Evolutionary conservation across 2,113 vertebrate species (phyloP).

Genomic region (Pogona vitticeps): DNA sequence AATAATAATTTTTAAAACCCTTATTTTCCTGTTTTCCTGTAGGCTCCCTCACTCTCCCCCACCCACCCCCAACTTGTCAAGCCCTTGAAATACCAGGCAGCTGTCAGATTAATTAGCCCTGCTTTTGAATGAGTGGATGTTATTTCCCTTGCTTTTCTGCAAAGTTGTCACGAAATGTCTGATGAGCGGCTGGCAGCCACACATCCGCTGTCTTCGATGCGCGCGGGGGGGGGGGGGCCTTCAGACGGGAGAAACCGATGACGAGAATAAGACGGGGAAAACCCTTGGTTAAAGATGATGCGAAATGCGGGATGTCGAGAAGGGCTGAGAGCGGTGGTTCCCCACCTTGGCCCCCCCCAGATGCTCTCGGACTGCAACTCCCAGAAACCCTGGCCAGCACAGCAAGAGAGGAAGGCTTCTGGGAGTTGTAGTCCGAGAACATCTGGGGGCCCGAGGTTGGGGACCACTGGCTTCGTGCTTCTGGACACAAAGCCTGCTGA

Average conservation of each 20-base stretch:
- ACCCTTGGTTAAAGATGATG: neutral
- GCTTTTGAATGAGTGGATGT: constrained; percentile 4
- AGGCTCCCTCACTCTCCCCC: too few species aligned
- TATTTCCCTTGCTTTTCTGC: constrained; percentile 1
- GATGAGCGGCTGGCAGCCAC: neutral
- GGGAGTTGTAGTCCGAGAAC: too few species aligned
- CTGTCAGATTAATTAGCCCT: constrained; percentile 25
- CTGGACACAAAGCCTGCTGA: too few species aligned
- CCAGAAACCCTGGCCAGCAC: too few species aligned
- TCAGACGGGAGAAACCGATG: neutral
- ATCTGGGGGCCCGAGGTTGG: neutral
- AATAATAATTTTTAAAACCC: neutral
- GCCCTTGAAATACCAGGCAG: neutral
- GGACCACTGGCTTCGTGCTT: too few species aligned
- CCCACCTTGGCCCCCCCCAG: too few species aligned
- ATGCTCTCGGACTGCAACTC: too few species aligned
- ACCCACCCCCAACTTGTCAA: neutral
- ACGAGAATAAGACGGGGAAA: neutral
- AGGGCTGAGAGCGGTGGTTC: too few species aligned
- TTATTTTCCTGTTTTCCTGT: neutral
- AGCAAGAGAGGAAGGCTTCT: too few species aligned
- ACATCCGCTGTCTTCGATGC: neutral
- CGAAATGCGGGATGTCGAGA: too few species aligned
- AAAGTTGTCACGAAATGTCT: constrained; percentile 13
- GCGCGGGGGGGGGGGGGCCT: too few species aligned